Conservation (phyloP, 2,113 vertebrate species). For the Acrocephalus arundinaceus region DNA sequence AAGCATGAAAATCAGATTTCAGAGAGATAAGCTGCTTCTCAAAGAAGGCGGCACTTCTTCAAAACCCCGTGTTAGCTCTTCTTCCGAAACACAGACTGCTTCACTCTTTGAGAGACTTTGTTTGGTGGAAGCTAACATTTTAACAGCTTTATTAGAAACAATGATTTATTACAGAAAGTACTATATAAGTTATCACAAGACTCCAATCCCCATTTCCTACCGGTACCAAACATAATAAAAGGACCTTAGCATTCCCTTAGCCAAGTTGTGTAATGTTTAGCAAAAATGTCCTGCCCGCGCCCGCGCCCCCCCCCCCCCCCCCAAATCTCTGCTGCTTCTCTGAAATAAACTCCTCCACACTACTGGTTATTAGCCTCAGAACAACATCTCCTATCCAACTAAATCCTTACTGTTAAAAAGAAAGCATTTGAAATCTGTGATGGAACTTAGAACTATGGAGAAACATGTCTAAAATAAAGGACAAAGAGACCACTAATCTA, state of each 20-base stretch:
- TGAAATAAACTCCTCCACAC: background rate
- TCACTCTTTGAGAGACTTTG: background rate
- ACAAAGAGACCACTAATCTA: background rate
- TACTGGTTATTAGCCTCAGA: background rate
- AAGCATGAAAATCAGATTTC: background rate
- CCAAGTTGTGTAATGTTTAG: background rate
- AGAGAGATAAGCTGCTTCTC: background rate
- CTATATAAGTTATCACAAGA: background rate
- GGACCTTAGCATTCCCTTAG: background rate
- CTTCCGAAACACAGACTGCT: background rate
- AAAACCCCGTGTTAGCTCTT: background rate
- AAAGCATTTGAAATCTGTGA: background rate
- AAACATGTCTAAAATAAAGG: background rate
- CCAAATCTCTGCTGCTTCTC: background rate
- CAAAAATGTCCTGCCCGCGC: background rate
- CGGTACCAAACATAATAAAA: background rate
- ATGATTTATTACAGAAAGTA: background rate
- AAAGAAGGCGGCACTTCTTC: background rate
- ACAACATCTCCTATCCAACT: background rate
- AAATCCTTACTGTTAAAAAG: background rate
- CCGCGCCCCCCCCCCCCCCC: accelerated
- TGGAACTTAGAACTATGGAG: background rate
- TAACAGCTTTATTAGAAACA: background rate
- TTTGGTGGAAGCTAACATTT: background rate
- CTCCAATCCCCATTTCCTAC: background rate